Conservation (phyloP, 2,797 vertebrate species). For the Urosaurus nigricauda region DNA sequence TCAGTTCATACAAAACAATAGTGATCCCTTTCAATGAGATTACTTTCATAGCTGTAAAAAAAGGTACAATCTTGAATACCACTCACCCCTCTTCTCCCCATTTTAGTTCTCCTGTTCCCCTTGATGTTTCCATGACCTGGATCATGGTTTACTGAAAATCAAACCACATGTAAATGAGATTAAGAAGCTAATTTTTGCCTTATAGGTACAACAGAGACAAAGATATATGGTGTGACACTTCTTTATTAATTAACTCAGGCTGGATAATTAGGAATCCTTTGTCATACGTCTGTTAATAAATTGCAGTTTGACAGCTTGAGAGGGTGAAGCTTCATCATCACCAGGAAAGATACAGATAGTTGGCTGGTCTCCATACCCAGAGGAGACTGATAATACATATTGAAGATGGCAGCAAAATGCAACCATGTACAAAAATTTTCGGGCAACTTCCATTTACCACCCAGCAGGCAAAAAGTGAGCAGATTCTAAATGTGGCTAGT, state of each 20-base stretch:
- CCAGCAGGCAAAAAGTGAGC: slow-evolving; percentile 25
- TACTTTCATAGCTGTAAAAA: too few species aligned
- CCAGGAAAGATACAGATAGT: background rate
- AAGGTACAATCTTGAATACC: background rate
- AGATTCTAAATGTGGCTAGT: slow-evolving; percentile 29
- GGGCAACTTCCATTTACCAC: slow-evolving; percentile 34
- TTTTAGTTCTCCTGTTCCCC: background rate
- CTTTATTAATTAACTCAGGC: slow-evolving; percentile 40
- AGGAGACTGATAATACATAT: slow-evolving; percentile 25
- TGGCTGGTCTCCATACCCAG: slow-evolving; percentile 20
- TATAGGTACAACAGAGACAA: slow-evolving; percentile 4
- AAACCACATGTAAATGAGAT: background rate
- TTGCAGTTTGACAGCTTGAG: slow-evolving; percentile 27
- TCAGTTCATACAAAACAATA: background rate
- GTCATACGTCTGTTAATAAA: slow-evolving; percentile 19
- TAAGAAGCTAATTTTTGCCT: slow-evolving; percentile 20
- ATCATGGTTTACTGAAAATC: slow-evolving; percentile 3
- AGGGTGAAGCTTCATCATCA: slow-evolving; percentile 27
- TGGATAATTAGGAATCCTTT: slow-evolving; percentile 44
- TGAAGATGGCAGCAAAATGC: slow-evolving; percentile 26
- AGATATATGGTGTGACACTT: background rate
- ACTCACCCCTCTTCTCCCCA: background rate
- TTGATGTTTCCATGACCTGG: background rate
- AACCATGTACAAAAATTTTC: background rate
- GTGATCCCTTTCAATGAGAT: background rate